A percentile compares a stretch with the other conserved stretches of the same genome.
These are phyloP conservation scores for Dasyurus viverrinus DNA, from an alignment of 2,113 vertebrate species.

Conservation along the genomic window DNA sequence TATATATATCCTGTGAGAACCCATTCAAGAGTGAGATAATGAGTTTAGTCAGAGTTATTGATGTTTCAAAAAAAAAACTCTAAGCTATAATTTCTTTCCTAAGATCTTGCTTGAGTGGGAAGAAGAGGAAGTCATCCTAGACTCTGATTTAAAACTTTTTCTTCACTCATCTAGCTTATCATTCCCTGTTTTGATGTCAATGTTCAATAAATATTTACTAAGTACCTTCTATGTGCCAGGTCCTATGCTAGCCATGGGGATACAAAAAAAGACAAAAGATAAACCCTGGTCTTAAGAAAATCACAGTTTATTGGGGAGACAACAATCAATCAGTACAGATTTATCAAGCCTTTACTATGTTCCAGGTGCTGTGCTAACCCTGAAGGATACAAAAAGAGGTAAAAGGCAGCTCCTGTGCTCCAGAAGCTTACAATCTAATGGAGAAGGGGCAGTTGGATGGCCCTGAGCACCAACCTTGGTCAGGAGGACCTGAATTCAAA, in stretches of 20 bases:
- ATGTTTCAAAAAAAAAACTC: background rate
- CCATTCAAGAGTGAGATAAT: background rate
- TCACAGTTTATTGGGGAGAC: background rate
- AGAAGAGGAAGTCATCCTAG: background rate
- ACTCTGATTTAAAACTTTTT: background rate
- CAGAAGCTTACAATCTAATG: background rate
- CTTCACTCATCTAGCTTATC: background rate
- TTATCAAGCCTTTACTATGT: background rate
- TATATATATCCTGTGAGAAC: background rate
- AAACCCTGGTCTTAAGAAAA: background rate
- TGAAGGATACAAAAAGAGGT: background rate
- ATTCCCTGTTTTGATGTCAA: background rate
- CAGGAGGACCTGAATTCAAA: too few relatives aligned
- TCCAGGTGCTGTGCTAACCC: background rate
- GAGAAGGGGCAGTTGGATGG: too few relatives aligned
- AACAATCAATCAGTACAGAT: background rate
- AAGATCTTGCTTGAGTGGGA: background rate
- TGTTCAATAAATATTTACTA: background rate
- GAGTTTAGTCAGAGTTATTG: background rate
- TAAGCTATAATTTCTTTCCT: background rate
- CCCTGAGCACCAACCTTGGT: too few relatives aligned
- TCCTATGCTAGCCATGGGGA: background rate
- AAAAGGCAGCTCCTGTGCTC: background rate
- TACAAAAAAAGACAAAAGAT: background rate
- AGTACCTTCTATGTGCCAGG: background rate